These are phyloP conservation scores for Kuschelorhynchus macadamiae DNA, from an alignment of 2,888 invertebrate genomes.

Conservation along the genomic window DNA sequence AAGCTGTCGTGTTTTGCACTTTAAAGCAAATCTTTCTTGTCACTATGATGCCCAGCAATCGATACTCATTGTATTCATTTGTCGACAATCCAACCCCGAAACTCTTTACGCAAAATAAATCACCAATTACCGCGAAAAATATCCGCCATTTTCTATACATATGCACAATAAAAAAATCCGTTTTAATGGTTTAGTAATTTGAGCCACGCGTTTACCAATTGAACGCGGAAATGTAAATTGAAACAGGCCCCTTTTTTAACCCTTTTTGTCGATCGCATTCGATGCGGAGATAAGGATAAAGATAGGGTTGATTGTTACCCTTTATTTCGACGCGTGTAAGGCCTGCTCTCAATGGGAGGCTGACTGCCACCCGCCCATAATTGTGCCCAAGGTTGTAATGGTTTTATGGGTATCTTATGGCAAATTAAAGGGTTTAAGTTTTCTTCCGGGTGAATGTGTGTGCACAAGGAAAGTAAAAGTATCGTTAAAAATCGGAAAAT, in stretches of 20 bases:
- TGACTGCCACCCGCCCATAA: conserved; percentile 24
- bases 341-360: conserved; percentile 7
- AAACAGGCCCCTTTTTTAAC: conserved; percentile 9
- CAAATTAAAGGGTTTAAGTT: conserved; percentile 26
- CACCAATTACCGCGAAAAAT: background rate
- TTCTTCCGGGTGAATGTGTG: too few relatives aligned
- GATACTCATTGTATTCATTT: too few relatives aligned
- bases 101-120: background rate
- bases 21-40: too few relatives aligned
- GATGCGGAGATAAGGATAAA: conserved; percentile 20
- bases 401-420: conserved; percentile 22
- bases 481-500: too few relatives aligned
- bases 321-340: conserved; percentile 11
- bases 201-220: conserved; percentile 60
- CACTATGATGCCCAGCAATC: too few relatives aligned
- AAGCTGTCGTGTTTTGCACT: too few relatives aligned
- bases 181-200: conserved; percentile 62
- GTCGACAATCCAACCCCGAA: too few relatives aligned
- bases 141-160: conserved; percentile 58
- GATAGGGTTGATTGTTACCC: conserved; percentile 7
- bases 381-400: conserved; percentile 14
- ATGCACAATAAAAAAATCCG: conserved; percentile 47
- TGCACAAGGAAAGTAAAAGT: too few relatives aligned
- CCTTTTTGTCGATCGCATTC: conserved; percentile 22
- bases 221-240: conserved; percentile 32